Conservation (phyloP, 2,113 vertebrate species). For the Acinonyx jubatus region DNA sequence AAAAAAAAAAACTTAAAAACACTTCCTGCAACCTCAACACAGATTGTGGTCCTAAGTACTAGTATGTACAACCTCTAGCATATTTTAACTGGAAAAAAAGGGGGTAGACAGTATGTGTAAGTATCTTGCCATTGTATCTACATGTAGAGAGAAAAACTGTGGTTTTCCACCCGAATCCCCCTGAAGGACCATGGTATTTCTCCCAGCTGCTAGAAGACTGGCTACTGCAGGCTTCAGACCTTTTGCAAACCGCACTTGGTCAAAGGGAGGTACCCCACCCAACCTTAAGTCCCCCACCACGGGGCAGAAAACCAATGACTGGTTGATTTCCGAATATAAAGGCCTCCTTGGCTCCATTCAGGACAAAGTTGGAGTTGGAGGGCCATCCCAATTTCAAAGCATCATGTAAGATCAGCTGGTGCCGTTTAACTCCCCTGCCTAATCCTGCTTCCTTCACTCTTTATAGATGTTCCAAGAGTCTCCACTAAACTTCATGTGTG, state of each 20-base stretch:
- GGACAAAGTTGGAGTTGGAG: not conserved
- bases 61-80: not conserved
- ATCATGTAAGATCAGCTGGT: not conserved
- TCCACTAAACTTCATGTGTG: not conserved
- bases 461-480: not conserved
- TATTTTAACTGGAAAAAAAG: not conserved
- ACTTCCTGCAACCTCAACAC: not conserved
- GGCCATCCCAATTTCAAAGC: not conserved
- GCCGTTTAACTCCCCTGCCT: not conserved
- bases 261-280: not conserved
- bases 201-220: not conserved
- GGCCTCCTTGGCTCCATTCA: not conserved
- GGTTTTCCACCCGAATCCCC: not conserved
- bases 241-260: not conserved
- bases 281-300: not conserved
- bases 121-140: not conserved
- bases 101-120: not conserved
- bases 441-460: not conserved
- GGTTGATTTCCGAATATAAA: not conserved
- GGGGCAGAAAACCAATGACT: not conserved
- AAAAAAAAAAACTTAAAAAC: no score
- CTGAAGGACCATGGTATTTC: not conserved
- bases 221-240: not conserved
- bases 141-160: not conserved
- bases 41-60: not conserved